A percentile compares a stretch with the other conserved stretches of the same genome.
Conservation (phyloP, 2,888 invertebrate species). For the Pterostichus madidus region DNA sequence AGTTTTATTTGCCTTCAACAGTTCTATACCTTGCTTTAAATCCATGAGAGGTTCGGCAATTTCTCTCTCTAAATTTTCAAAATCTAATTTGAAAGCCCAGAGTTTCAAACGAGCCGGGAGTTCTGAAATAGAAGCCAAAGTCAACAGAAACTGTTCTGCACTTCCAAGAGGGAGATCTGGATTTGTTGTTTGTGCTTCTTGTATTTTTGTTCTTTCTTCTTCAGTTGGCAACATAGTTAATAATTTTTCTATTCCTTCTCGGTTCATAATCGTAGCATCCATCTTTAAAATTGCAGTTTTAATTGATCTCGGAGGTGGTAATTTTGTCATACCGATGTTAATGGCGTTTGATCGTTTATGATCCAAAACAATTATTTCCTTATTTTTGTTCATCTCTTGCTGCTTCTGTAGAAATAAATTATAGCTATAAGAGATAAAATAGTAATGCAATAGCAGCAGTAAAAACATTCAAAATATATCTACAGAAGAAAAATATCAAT, state of each 20-base stretch:
- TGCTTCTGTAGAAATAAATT: conserved; percentile 82
- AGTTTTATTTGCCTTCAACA: conserved; percentile 93
- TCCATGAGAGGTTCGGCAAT: conserved; percentile 99
- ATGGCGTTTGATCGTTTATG: conserved; percentile 99
- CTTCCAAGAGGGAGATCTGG: conserved; percentile 95
- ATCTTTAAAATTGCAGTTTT: conserved; percentile 99
- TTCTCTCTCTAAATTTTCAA: conserved; percentile 98
- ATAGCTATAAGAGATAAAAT: conserved; percentile 6
- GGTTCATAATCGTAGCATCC: conserved; percentile 98
- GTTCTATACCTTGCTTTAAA: conserved; percentile 96
- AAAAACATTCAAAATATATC: conserved; percentile 47
- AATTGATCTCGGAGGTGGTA: conserved; percentile 98
- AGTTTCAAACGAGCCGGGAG: conserved; percentile 94
- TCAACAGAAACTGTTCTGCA: conserved; percentile 99
- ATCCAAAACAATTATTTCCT: conserved; percentile 96
- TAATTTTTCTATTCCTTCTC: conserved; percentile 99
- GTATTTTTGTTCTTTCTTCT: conserved; percentile 93
- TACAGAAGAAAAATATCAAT: conserved; percentile 26
- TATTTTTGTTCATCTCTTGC: conserved; percentile 91
- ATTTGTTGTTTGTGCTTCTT: conserved; percentile 95
- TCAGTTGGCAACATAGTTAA: conserved; percentile 98
- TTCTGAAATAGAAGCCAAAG: conserved; percentile 96
- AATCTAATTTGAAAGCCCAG: conserved; percentile 99
- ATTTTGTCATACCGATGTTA: conserved; percentile 99
- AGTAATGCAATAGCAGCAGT: neutral